Evolutionary conservation across 2,888 invertebrate species (phyloP).

Genomic region (Palloptera scutellata): DNA sequence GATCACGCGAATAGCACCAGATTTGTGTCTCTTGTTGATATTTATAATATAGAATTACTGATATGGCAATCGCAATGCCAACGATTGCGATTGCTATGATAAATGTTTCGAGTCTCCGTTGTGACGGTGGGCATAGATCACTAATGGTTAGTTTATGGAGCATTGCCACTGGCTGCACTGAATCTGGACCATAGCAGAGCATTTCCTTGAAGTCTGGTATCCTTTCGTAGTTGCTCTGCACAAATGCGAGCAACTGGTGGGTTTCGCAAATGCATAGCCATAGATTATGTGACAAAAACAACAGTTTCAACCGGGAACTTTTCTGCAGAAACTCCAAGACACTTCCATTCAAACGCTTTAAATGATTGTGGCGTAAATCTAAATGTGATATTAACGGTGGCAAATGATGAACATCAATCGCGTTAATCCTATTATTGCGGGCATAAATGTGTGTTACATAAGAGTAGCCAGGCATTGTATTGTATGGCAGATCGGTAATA

Average conservation of each 20-base stretch:
- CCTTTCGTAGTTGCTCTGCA: conserved; percentile 61
- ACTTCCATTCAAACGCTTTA: conserved; percentile 64
- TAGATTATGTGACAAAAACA: conserved; percentile 73
- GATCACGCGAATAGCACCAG: conserved; percentile 71
- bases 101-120: conserved; percentile 53
- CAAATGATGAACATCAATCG: conserved; percentile 59
- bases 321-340: conserved; percentile 62
- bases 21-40: conserved; percentile 72
- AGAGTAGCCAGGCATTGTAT: conserved; percentile 61
- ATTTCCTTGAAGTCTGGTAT: conserved; percentile 53
- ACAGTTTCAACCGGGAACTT: conserved; percentile 62
- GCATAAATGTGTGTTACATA: conserved; percentile 66
- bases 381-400: conserved; percentile 65
- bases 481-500: conserved; percentile 57
- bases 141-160: conserved; percentile 43
- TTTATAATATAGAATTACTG: conserved; percentile 67
- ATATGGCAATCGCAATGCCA: conserved; percentile 63
- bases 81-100: conserved; percentile 62
- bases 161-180: conserved; percentile 39
- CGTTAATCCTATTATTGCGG: conserved; percentile 65
- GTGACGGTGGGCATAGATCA: conserved; percentile 65
- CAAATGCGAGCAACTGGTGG: conserved; percentile 68
- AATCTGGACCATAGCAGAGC: conserved; percentile 47
- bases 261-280: conserved; percentile 74
- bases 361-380: conserved; percentile 68